Base-by-base conservation (phyloP, 2,888 invertebrate genomes). In the Leucophenga montana region DNA sequence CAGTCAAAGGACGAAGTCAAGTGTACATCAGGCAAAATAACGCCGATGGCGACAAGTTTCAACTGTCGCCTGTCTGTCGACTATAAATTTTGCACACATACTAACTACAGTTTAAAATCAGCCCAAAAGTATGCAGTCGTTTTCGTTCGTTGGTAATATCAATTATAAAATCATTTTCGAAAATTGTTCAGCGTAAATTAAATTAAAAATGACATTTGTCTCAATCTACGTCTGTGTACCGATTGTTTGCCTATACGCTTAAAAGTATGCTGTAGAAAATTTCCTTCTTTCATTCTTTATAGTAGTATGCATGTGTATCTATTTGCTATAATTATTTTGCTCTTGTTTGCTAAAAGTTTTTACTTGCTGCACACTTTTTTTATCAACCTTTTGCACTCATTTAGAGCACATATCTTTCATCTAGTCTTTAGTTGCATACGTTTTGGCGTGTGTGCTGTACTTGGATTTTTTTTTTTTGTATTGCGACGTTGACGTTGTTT, bases 111-210 rank as follows among this genome's bases (percentile, higher is more conserved):
- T 8, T 13, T 50, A 9, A 44, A 57, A 1, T 13, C 33, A 31
- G 59, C 33, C 31, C n/a, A 31, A 27, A 33, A 59, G 33, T n/a
- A 16, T 18, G 31, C 59, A 59, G 22, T 16, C n/a, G n/a, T 50
- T 50, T n/a, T 50, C 18, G 9, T 50, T 5, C 16, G 6, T 50
- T 16, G 16, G 50, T 18, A n/a, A 59, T 74, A 69, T 75, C 76
- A 78, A 79, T 79, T 77, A 75, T 64, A 74, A 77, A 78, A 77
- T 73, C 76, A 73, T 73, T 78, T 78, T 69, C 67, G 50, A 66
- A 71, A 73, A 72, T 72, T 77, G 50, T 22, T 66, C 54, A 48
- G 67, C 72, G 67, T 74, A 76, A 75, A 76, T 78, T 76, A 61
- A 79, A 77, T 79, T 77, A 76, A 68, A 70, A 69, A 53, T 46